A percentile compares a stretch with the other conserved stretches of the same genome.
These are phyloP conservation scores for Hedya salicella DNA, from an alignment of 2,888 invertebrate species.

Conservation along the genomic window DNA sequence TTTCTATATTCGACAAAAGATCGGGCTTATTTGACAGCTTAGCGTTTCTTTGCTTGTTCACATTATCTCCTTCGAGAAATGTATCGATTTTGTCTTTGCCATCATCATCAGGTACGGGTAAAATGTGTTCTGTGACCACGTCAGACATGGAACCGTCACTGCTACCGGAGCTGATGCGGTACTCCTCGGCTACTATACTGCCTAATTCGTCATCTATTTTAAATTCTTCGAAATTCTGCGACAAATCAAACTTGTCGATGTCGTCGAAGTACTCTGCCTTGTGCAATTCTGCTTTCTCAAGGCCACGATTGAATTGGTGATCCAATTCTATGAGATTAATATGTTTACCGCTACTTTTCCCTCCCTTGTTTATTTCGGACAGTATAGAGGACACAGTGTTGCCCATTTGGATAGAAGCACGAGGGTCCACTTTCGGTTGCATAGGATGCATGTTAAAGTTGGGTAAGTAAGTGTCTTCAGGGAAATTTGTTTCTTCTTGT, in stretches of 20 bases:
- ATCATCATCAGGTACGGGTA: conserved; percentile 70
- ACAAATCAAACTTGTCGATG: conserved; percentile 87
- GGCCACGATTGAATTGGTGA: conserved; percentile 72
- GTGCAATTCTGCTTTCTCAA: conserved; percentile 69
- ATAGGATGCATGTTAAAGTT: conserved; percentile 74
- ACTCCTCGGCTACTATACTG: conserved; percentile 80
- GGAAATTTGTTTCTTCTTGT: conserved; percentile 70
- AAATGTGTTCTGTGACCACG: conserved; percentile 71
- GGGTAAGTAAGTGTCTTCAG: conserved; percentile 72
- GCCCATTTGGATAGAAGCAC: conserved; percentile 86
- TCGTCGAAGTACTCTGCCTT: conserved; percentile 81
- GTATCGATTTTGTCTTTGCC: conserved; percentile 64
- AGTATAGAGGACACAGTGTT: conserved; percentile 86
- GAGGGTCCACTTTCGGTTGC: conserved; percentile 78
- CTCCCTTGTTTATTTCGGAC: conserved; percentile 84
- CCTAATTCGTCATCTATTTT: conserved; percentile 90
- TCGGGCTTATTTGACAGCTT: conserved; percentile 83
- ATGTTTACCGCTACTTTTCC: conserved; percentile 74
- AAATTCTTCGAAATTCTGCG: conserved; percentile 92
- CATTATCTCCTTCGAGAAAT: conserved; percentile 68
- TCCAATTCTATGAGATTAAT: conserved; percentile 78
- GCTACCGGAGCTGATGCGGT: conserved; percentile 81
- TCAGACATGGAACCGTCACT: conserved; percentile 79
- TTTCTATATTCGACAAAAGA: conserved; percentile 83
- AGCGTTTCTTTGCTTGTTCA: conserved; percentile 72